These are phyloP conservation scores for Herminia tarsipennalis DNA, from an alignment of 2,888 invertebrate species.

Conservation along the genomic window DNA sequence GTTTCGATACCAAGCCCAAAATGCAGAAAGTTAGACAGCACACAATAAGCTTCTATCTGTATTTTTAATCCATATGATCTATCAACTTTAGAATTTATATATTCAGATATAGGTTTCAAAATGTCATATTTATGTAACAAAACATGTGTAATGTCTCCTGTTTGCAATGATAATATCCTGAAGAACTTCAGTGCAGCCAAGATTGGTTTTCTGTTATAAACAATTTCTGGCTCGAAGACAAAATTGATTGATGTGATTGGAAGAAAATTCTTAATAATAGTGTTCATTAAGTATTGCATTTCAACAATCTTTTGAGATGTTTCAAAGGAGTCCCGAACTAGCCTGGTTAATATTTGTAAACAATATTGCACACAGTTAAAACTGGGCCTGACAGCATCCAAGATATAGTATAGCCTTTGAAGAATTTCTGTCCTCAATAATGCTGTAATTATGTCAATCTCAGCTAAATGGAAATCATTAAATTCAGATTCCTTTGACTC, in stretches of 20 bases:
- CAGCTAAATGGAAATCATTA: slow-evolving; percentile 94
- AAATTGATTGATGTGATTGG: slow-evolving; percentile 74
- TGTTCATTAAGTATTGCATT: slow-evolving; percentile 87
- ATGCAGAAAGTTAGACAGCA: slow-evolving; percentile 83
- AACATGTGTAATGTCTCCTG: slow-evolving; percentile 78
- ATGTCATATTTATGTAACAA: slow-evolving; percentile 84
- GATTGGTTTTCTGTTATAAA: slow-evolving; percentile 88
- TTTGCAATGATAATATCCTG: slow-evolving; percentile 88
- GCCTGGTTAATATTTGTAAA: slow-evolving; percentile 91
- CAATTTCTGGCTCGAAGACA: slow-evolving; percentile 70
- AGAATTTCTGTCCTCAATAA: slow-evolving; percentile 91
- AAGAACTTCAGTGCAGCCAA: slow-evolving; percentile 90
- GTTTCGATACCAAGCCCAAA: slow-evolving; percentile 80
- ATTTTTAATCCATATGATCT: slow-evolving; percentile 83
- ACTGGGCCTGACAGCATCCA: slow-evolving; percentile 89
- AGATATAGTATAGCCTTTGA: slow-evolving; percentile 90
- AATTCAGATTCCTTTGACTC: slow-evolving; percentile 86
- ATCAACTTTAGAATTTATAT: slow-evolving; percentile 81
- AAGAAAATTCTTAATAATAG: slow-evolving; percentile 86
- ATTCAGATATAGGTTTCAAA: slow-evolving; percentile 82
- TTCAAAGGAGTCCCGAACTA: slow-evolving; percentile 91
- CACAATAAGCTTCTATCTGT: slow-evolving; percentile 87
- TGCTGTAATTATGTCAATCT: slow-evolving; percentile 92
- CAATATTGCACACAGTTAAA: slow-evolving; percentile 90
- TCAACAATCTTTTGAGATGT: slow-evolving; percentile 87